Base-by-base conservation (phyloP, 2,113 vertebrate genomes). In the Ornithorhynchus anatinus region DNA sequence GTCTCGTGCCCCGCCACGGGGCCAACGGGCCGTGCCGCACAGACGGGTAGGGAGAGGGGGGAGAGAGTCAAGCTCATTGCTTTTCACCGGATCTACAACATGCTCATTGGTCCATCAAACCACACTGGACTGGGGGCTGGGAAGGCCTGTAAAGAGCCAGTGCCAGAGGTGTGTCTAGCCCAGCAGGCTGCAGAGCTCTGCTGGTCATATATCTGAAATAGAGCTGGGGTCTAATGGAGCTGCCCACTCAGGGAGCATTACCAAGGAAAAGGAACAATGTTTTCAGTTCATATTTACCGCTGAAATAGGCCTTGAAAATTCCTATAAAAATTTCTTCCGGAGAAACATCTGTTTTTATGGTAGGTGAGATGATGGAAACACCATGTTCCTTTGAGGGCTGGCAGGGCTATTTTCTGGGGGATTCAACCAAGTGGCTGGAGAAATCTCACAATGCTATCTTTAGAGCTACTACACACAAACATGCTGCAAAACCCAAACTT, bases 101-200 rank as follows among this genome's bases (percentile, higher is more conserved):
- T n/a, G n/a, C n/a, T 72, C 82, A 85, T 86, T 85, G 84, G 84
- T 85, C 69, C 50, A 81, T 75, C 77, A 72, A 88, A 81, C 84
- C 86, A 86, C 86, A 78, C 85, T 88, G 86, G 86, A 85, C 82
- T 88, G 78, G 86, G 86, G 86, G 82, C 84, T 59, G 80, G 75
- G 70, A 69, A 66, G 85, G 75, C 80, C 84, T 88, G 86, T 88
- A 86, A 86, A 88, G 86, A 81, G 86, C 82, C 70, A 71, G 79
- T n/a, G n/a, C n/a, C n/a, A n/a, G n/a, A n/a, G n/a, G n/a, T n/a
- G n/a, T n/a, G n/a, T n/a, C n/a, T n/a, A n/a, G n/a, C n/a, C n/a
- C n/a, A n/a, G 19, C 22, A 25, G 44, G 7, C 5, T 15, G 22
- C 13, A 47, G 22, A 25, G n/a, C 23, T 47, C 22, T 14, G 22